Evolutionary conservation across 92 coral and sea anemone genomes (phyloP).

Genomic region (Actinostola sp.): DNA sequence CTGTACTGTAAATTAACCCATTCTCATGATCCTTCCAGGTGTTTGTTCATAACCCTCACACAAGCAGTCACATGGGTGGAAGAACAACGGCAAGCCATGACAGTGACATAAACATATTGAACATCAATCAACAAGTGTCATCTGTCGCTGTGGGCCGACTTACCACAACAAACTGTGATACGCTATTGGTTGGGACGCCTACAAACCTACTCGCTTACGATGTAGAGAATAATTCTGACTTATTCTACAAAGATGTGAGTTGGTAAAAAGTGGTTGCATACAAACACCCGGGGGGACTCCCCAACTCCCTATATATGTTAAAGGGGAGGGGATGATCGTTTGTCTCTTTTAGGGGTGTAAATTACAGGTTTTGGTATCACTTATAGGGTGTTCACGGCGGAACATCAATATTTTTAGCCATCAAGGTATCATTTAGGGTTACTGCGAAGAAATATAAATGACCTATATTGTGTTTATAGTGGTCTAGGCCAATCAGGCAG

Average conservation of each 20-base stretch:
- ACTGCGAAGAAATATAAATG: too few relatives aligned
- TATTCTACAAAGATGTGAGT: constrained; percentile 96
- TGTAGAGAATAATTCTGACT: constrained; percentile 94
- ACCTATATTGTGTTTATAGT: too few relatives aligned
- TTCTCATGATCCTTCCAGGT: constrained; percentile 52
- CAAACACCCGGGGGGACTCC: too few relatives aligned
- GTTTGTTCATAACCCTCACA: constrained; percentile 93
- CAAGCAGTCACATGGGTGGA: constrained; percentile 75
- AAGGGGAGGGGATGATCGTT: too few relatives aligned
- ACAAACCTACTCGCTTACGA: constrained; percentile 94
- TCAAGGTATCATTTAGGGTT: too few relatives aligned
- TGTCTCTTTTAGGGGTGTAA: too few relatives aligned
- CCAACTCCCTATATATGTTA: too few relatives aligned
- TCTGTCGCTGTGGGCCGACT: constrained; percentile 92
- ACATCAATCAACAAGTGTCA: constrained; percentile 97
- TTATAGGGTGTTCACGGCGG: too few relatives aligned
- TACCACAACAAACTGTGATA: constrained; percentile 70
- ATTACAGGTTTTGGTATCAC: too few relatives aligned
- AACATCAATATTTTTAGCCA: too few relatives aligned
- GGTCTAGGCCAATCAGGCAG: too few relatives aligned
- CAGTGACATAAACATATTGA: constrained; percentile 86
- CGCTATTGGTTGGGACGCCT: constrained; percentile 87
- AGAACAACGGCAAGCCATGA: constrained; percentile 74
- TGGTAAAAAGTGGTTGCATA: too few relatives aligned
- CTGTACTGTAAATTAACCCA: background rate